phyloP scores from a whole-genome alignment of 2,797 vertebrate genomes.

The Coracias cyanogaster region DNA sequence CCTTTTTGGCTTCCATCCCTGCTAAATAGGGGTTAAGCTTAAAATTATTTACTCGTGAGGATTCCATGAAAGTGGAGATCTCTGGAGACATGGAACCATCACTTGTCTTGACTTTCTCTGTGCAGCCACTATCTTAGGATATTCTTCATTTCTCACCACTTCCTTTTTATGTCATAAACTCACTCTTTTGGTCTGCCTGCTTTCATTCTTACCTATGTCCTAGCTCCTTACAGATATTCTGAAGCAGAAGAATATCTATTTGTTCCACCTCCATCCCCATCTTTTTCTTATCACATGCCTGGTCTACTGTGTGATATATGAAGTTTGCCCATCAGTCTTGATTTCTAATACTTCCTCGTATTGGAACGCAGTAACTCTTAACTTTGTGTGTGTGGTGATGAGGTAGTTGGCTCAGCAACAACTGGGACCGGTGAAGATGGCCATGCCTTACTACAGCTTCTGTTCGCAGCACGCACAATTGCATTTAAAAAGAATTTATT shows the following conservation, averaged over 20 bases:
- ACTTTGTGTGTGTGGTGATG: background rate
- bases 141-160: background rate
- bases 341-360: background rate
- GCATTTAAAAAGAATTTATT: background rate
- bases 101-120: background rate
- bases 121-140: background rate
- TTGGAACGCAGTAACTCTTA: background rate
- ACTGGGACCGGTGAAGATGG: too few relatives aligned
- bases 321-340: background rate
- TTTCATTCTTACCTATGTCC: background rate
- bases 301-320: background rate
- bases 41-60: background rate
- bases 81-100: rapidly evolving
- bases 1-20: background rate
- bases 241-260: too few relatives aligned
- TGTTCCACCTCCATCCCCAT: background rate
- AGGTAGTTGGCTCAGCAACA: background rate
- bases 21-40: background rate
- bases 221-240: background rate
- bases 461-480: background rate
- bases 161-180: background rate
- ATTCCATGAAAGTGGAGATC: background rate
- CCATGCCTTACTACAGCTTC: rapidly evolving
- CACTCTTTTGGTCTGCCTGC: background rate
- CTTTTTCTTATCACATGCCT: background rate